Base-by-base conservation (phyloP, 2,888 invertebrate genomes). In the Dyspetes luteomarginatus region DNA sequence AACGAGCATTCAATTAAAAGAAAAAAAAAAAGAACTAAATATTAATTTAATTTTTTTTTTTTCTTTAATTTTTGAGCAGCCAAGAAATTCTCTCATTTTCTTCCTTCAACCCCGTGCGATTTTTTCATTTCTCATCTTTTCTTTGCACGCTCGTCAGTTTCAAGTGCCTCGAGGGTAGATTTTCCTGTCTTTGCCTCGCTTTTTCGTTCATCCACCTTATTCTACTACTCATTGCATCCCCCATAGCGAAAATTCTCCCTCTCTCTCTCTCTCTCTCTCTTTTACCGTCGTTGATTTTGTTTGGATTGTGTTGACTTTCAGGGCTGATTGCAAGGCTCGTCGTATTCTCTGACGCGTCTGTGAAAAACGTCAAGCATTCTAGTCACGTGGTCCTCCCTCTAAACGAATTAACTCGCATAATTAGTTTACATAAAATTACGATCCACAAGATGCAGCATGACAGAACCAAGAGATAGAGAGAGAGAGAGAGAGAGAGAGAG, bases 341-440 rank as follows among this genome's bases (percentile, higher is more conserved):
- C 71, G 58, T 9, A 15, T 50, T 65, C 45, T n/a, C 15, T 15
- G 67, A 68, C 22, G 43, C 65, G 2, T 62, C 62, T 71, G 36
- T 19, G n/a, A 36, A 41, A 28, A 12, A 68, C 71, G 76, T 50
- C 28, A 55, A 82, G 82, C 80, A 84, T 86, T 86, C 85, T 81
- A 71, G 68, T 69, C 86, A 85, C 86, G 85, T 82, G 78, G 72
- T 56, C 41, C 82, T 65, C 19, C 82, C 83, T 55, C 73, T 84
- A 83, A 86, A 86, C 86, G 82, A 86, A 87, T 89, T 88, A 89
- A 81, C 64, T 65, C 83, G 80, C 73, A 78, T 88, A 88, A 89
- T 89, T 88, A 88, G 87, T 89, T 88, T 87, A 86, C 87, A 85
- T 85, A 86, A 86, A 88, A 89, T 88, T 86, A 86, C 85, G 80